phyloP scores from a whole-genome alignment of 1,140 invertebrate species.

The Orius laevigatus region DNA sequence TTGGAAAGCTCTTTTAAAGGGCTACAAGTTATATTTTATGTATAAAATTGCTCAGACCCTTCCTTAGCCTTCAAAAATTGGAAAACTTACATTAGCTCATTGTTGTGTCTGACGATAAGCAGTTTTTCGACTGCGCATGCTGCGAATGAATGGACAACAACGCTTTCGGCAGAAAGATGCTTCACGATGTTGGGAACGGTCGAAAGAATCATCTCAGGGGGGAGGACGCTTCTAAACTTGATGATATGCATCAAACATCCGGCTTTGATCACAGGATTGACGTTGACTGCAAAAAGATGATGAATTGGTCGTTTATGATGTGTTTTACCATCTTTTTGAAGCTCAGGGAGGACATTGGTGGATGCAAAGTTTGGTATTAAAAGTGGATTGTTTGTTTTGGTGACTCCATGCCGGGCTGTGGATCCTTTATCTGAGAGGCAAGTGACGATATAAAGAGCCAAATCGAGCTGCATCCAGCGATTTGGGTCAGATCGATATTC shows the following conservation, averaged over 20 bases:
- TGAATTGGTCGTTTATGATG: background rate
- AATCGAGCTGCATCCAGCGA: conserved; percentile 82
- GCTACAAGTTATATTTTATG: no score
- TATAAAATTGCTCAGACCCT: no score
- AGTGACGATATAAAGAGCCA: conserved; percentile 88
- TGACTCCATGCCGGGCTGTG: conserved; percentile 81
- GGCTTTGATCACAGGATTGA: conserved; percentile 80
- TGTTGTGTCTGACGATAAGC: conserved; percentile 48
- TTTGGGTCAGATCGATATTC: conserved; percentile 19
- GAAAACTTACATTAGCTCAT: conserved; percentile 36
- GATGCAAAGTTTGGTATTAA: conserved; percentile 75
- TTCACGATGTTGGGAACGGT: conserved; percentile 58
- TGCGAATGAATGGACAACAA: conserved; percentile 88
- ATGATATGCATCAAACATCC: conserved; percentile 93
- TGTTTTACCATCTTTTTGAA: conserved; percentile 52
- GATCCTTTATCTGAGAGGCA: conserved; percentile 81
- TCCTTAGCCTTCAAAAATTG: no score
- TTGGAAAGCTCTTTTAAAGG: no score
- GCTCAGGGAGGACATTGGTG: conserved; percentile 69
- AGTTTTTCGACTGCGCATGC: conserved; percentile 83
- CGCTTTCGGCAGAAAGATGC: conserved; percentile 52
- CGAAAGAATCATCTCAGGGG: conserved; percentile 53
- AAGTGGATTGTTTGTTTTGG: conserved; percentile 75
- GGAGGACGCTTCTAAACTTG: conserved; percentile 81
- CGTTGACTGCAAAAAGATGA: conserved; percentile 49